Percentiles rank a stretch among this genome's conserved stretches.
These are phyloP conservation scores for Andrena bicolor DNA, from an alignment of 2,888 invertebrate genomes.

Conservation along the genomic window DNA sequence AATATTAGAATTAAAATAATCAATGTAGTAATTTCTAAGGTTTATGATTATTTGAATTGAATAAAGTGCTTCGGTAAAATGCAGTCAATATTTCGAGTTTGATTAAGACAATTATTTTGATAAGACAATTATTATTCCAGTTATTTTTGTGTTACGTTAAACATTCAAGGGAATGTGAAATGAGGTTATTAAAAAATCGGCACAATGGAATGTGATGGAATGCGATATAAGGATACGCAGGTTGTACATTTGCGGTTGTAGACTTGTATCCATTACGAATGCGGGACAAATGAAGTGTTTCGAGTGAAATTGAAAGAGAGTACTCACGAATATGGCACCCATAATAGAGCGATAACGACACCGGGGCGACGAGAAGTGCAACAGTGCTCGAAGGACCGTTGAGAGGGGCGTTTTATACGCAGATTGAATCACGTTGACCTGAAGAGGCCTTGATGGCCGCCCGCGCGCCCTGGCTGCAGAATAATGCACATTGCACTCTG, in stretches of 20 bases:
- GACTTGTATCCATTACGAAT: background rate
- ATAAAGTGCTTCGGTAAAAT: too few relatives aligned
- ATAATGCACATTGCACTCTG: slow-evolving; percentile 60
- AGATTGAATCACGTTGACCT: slow-evolving; percentile 73
- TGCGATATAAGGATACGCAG: background rate
- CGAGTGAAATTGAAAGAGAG: background rate
- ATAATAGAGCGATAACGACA: slow-evolving; percentile 67
- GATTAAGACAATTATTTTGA: too few relatives aligned
- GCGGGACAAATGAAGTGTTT: background rate
- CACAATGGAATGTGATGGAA: background rate
- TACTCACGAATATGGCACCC: slow-evolving; percentile 74
- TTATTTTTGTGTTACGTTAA: too few relatives aligned
- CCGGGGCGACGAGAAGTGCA: slow-evolving; percentile 68
- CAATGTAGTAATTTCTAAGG: background rate
- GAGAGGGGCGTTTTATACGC: slow-evolving; percentile 81
- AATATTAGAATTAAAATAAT: too few relatives aligned
- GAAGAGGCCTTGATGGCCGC: slow-evolving; percentile 77
- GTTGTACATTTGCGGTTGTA: background rate
- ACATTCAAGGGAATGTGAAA: too few relatives aligned
- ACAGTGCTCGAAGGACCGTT: slow-evolving; percentile 71
- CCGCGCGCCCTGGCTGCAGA: slow-evolving; percentile 63
- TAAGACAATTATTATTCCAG: too few relatives aligned
- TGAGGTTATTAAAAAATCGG: background rate
- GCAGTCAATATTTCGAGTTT: too few relatives aligned
- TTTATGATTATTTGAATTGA: too few relatives aligned